Base-by-base conservation (phyloP, 1,140 invertebrate species). In the Meteorus sp. region DNA sequence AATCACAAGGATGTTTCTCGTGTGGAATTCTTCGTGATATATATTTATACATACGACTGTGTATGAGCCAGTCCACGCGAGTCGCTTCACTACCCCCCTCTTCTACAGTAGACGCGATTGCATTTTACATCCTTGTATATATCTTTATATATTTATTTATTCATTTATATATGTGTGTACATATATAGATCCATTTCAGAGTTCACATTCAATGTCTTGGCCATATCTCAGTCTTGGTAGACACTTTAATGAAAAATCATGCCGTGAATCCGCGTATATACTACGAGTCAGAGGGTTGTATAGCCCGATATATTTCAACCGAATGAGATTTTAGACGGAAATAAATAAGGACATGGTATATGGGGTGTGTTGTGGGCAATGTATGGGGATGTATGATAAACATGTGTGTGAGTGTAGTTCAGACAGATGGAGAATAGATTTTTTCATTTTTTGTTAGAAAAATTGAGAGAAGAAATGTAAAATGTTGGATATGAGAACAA, bases 171-270 rank as follows among this genome's bases (percentile, higher is more conserved):
- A 0, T 44, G 2, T 1, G 8, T 41, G 15, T 45, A n/a, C 20
- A 3, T 43, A n/a, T 17, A 31, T 41, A 29, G 13, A 53, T 27
- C 13, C 17, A 37, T 33, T 11, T 33, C 11, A 20, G 56, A 60
- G 33, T 50, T 57, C 59, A 56, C 74, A 77, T 78, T 78, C 76
- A 78, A 78, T 78, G 76, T 78, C 70, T 72, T 68, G 66, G 63
- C 69, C 72, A 76, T 78, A 77, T 78, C 75, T 78, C 76, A 78
- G 68, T 62, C 66, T 59, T 63, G 66, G 52, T 66, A 74, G 76
- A 78, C 76, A 78, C 74, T 77, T 77, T 78, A 78, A 78, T 78
- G 76, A 78, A 77, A 78, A 78, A 77, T 78, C 76, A 78, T 78
- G 76, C 75, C 72, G 73, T 66, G 74, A 78, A 76, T 75, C 66